phyloP scores from a whole-genome alignment of 2,888 invertebrate species.

The Acanthosoma haemorrhoidale region DNA sequence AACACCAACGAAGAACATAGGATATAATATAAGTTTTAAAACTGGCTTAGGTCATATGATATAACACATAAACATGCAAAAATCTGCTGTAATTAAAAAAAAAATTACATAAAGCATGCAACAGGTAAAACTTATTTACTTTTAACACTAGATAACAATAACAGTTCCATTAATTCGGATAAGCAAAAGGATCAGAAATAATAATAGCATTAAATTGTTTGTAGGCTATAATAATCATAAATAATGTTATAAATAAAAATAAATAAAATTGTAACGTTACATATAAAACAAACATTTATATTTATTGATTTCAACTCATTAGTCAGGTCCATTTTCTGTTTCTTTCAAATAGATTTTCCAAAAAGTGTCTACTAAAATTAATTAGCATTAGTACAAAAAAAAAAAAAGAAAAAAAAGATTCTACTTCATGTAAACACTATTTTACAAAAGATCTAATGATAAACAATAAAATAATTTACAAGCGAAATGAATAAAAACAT shows the following conservation, averaged over 20 bases:
- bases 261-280: neutral
- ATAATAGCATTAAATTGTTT: neutral
- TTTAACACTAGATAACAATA: neutral
- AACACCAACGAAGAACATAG: no score
- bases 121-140: neutral
- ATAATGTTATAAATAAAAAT: neutral
- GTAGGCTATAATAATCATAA: neutral
- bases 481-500: neutral
- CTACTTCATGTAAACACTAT: no score
- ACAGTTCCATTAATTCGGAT: neutral
- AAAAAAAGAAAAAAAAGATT: no score
- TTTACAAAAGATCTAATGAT: no score
- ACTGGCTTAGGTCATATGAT: neutral
- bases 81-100: neutral
- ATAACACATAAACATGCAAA: neutral
- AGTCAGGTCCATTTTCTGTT: neutral
- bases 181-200: neutral
- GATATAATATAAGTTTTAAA: neutral
- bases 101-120: neutral
- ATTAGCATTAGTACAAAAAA: neutral
- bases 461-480: neutral
- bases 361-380: neutral
- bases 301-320: constrained; percentile 1
- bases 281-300: neutral
- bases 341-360: neutral